Evolutionary conservation across 2,797 vertebrate species (phyloP).

Genomic region (Thalassophryne amazonica): DNA sequence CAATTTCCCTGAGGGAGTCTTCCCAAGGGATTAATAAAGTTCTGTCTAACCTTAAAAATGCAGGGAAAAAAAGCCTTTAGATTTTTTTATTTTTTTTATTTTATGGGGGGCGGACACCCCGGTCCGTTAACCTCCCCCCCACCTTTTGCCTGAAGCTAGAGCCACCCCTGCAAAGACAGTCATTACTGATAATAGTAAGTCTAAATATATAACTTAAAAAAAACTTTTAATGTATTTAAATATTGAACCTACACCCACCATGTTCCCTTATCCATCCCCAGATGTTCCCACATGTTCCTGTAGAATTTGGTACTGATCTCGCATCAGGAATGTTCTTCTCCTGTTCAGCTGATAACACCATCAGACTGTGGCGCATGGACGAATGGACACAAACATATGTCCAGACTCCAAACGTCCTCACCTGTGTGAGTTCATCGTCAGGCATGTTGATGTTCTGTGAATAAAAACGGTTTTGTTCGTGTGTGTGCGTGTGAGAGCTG

Average conservation of each 20-base stretch:
- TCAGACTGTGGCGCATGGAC: slow-evolving; percentile 87
- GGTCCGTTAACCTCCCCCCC: too few species aligned
- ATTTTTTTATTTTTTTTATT: too few species aligned
- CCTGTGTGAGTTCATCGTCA: slow-evolving; percentile 77
- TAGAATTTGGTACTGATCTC: slow-evolving; percentile 72
- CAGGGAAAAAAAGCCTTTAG: too few species aligned
- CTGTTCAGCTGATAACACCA: slow-evolving; percentile 91
- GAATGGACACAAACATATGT: slow-evolving; percentile 64
- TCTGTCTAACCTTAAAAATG: too few species aligned
- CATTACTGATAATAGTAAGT: too few species aligned
- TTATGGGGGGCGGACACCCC: too few species aligned
- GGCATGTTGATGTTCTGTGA: background rate
- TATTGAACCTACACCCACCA: background rate
- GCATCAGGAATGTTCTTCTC: slow-evolving; percentile 87
- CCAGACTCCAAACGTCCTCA: slow-evolving; percentile 82
- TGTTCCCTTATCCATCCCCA: slow-evolving; percentile 32
- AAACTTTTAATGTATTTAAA: too few species aligned
- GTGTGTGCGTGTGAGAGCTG: background rate
- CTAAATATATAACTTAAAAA: too few species aligned
- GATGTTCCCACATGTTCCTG: slow-evolving; percentile 87
- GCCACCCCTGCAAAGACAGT: too few species aligned
- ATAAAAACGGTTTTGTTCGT: background rate
- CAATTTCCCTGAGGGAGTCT: too few species aligned
- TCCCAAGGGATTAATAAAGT: too few species aligned
- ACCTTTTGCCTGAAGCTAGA: too few species aligned